phyloP scores from a whole-genome alignment of 2,797 vertebrate species.

The Anisognathus igniventris region DNA sequence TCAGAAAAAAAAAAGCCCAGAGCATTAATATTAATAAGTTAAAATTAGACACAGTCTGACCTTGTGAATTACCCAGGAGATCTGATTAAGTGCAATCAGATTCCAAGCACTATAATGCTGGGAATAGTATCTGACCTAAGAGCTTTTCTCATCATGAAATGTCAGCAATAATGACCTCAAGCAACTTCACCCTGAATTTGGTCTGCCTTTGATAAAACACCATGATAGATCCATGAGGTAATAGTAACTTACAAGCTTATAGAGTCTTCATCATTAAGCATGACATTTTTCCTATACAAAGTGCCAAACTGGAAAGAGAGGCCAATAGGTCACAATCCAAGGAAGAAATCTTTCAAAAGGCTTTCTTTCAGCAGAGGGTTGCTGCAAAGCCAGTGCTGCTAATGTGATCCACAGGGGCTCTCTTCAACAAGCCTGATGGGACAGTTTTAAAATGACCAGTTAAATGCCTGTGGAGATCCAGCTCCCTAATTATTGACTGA shows the following conservation, averaged over 20 bases:
- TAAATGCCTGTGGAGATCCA: constrained; percentile 34
- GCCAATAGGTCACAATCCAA: neutral
- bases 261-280: constrained; percentile 25
- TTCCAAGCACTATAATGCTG: constrained; percentile 15
- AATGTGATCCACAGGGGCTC: neutral
- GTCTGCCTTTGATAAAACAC: constrained; percentile 40
- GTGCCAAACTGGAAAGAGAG: constrained; percentile 16
- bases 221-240: constrained; percentile 13
- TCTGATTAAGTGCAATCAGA: constrained; percentile 41
- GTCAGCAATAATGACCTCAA: constrained; percentile 49
- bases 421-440: neutral
- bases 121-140: constrained; percentile 36
- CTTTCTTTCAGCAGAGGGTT: neutral
- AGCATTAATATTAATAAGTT: constrained; percentile 33
- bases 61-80: constrained; percentile 22
- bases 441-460: constrained; percentile 32
- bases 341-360: constrained; percentile 12
- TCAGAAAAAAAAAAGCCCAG: neutral
- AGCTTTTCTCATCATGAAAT: neutral
- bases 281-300: constrained; percentile 25
- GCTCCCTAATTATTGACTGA: constrained; percentile 31
- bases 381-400: neutral
- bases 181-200: constrained; percentile 45
- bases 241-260: neutral
- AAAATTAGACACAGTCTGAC: constrained; percentile 28